Conservation (phyloP, 2,797 vertebrate species). For the Pachyuromys duprasi region DNA sequence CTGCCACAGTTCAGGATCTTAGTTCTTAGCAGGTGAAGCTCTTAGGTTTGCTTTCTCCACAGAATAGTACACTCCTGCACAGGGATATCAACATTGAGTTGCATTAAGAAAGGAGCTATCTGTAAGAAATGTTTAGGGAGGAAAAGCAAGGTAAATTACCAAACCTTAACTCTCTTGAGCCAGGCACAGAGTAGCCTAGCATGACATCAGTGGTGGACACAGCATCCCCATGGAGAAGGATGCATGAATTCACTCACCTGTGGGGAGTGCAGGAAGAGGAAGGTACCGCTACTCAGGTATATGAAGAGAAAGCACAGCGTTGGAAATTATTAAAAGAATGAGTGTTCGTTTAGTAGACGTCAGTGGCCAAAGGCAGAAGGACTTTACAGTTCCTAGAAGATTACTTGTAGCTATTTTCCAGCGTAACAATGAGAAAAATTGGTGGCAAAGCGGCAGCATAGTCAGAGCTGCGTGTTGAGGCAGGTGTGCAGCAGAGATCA, state of each 20-base stretch:
- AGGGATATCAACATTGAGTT: background rate
- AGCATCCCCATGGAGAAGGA: background rate
- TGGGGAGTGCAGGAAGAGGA: background rate
- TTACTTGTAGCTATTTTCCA: background rate
- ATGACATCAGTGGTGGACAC: background rate
- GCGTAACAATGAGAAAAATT: too few relatives aligned
- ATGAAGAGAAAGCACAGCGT: background rate
- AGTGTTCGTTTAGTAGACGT: background rate
- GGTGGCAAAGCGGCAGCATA: background rate
- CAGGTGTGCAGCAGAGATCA: background rate
- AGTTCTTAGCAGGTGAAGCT: background rate
- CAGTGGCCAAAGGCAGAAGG: background rate
- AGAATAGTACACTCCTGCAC: background rate
- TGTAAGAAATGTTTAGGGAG: background rate
- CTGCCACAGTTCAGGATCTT: background rate
- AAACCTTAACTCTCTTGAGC: background rate
- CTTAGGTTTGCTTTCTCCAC: background rate
- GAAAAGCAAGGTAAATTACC: background rate
- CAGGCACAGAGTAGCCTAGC: background rate
- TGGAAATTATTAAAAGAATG: background rate
- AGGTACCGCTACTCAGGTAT: background rate
- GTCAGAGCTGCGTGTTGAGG: too few relatives aligned
- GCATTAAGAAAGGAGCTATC: background rate
- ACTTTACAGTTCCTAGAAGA: background rate
- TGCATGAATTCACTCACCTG: background rate